These are phyloP conservation scores for Cyclopterus lumpus DNA, from an alignment of 2,797 vertebrate genomes.

Conservation along the genomic window DNA sequence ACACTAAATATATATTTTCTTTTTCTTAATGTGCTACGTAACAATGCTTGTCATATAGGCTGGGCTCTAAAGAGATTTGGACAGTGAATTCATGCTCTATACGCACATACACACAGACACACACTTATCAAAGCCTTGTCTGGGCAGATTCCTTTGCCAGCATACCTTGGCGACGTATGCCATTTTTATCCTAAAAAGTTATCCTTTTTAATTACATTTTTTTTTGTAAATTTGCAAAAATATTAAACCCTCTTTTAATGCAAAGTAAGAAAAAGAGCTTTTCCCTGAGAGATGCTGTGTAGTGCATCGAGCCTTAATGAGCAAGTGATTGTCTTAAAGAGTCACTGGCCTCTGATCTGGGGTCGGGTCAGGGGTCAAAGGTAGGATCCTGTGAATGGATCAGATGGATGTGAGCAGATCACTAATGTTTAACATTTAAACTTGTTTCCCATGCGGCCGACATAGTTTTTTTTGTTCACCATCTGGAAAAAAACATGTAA, in stretches of 20 bases:
- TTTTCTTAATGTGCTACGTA: slow-evolving; percentile 51
- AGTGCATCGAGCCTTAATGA: slow-evolving; percentile 86
- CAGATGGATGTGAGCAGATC: slow-evolving; percentile 18
- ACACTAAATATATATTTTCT: slow-evolving; percentile 33
- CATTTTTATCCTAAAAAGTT: slow-evolving; percentile 72
- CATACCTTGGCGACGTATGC: slow-evolving; percentile 67
- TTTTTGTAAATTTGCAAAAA: slow-evolving; percentile 81
- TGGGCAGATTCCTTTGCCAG: slow-evolving; percentile 82
- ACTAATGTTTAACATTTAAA: slow-evolving; percentile 10
- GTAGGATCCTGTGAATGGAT: slow-evolving; percentile 35
- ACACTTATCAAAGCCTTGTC: slow-evolving; percentile 92
- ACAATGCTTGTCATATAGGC: slow-evolving; percentile 59
- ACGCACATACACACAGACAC: slow-evolving; percentile 64
- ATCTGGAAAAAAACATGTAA: slow-evolving; percentile 8
- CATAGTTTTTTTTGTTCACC: slow-evolving; percentile 17
- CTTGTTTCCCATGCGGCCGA: neutral
- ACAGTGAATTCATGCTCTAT: slow-evolving; percentile 80
- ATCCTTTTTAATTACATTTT: slow-evolving; percentile 72
- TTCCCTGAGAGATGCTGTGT: slow-evolving; percentile 98
- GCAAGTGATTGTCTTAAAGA: slow-evolving; percentile 94
- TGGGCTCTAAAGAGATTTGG: slow-evolving; percentile 63
- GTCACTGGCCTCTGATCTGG: slow-evolving; percentile 78
- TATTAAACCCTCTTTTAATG: slow-evolving; percentile 84
- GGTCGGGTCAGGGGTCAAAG: slow-evolving; percentile 46
- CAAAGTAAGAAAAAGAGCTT: slow-evolving; percentile 87